phyloP scores from a whole-genome alignment of 1,140 invertebrate genomes.

The Antheraea mylitta region DNA sequence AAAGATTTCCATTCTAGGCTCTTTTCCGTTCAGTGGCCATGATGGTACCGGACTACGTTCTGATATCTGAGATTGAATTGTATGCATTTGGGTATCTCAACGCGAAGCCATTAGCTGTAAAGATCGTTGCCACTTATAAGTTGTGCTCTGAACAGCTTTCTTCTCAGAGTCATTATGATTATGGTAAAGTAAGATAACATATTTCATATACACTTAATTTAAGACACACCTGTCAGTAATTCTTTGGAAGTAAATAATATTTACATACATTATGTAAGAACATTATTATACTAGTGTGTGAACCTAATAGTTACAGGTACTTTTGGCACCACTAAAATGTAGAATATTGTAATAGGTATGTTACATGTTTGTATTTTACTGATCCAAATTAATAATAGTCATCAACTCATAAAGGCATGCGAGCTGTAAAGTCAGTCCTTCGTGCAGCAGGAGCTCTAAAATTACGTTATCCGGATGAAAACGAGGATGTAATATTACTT shows the following conservation, averaged over 20 bases:
- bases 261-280: no score
- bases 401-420: conserved; percentile 80
- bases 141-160: conserved; percentile 97
- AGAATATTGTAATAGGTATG: no score
- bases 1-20: conserved; percentile 78
- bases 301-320: no score
- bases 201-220: no score
- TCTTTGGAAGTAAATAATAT: no score
- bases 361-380: no score
- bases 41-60: conserved; percentile 98
- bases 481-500: conserved; percentile 89
- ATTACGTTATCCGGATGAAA: conserved; percentile 91
- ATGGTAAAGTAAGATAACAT: conserved; percentile 79
- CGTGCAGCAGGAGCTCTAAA: conserved; percentile 94
- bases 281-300: no score
- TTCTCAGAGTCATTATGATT: conserved; percentile 97
- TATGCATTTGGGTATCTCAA: conserved; percentile 96
- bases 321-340: no score
- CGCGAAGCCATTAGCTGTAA: conserved; percentile 92
- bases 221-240: no score
- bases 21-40: conserved; percentile 97
- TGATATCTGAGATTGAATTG: conserved; percentile 96
- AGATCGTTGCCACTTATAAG: conserved; percentile 96
- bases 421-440: conserved; percentile 93
- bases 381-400: no score